Evolutionary conservation across 2,113 vertebrate species (phyloP), one percentile per base, ranked within the genome.

Genomic region (Labeo rohita): DNA sequence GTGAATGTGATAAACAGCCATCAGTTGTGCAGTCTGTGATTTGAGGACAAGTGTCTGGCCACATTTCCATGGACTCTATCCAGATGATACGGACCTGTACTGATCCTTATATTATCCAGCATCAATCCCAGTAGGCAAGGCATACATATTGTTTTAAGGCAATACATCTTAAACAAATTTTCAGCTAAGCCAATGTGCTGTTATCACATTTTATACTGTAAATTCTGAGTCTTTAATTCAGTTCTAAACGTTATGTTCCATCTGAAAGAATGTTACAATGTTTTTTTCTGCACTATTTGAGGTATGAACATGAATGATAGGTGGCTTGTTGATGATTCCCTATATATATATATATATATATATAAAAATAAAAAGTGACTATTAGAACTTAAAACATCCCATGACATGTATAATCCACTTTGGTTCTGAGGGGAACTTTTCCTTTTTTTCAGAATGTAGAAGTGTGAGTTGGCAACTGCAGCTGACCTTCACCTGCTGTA

Each of bases 1-100:
- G 90, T 89, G 90, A 86, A 87, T 61, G 21, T 87, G 86, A 92
- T 92, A 94, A 94, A 94, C 92, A 93, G 84, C 91, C 92, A 93
- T 92, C 92, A 92, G 86, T 92, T 80, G n/a, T 85, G 70, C 74
- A 84, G 90, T 88, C 90, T 91, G 92, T 94, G 91, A 94, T 94
- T 95, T 93, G 91, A 87, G 90, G 91, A 92, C 93, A 87, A 89
- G 70, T 43, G 89, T 90, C 89, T 92, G 80, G 91, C 91, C 90
- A 74, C 90, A 76, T 85, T 90, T 84, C 39, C 84, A 74, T 87
- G 70, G 92, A 92, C 92, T 93, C 87, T 89, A 88, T 93, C 90
- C 89, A 85, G 47, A 78, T 85, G 70, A 89, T 88, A 90, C 85
- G 87, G 88, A 86, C 34, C 49, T 50, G 63, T 70, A 12, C 84